Evolutionary conservation across 1,140 invertebrate genomes (phyloP).

Genomic region (Solen grandis): DNA sequence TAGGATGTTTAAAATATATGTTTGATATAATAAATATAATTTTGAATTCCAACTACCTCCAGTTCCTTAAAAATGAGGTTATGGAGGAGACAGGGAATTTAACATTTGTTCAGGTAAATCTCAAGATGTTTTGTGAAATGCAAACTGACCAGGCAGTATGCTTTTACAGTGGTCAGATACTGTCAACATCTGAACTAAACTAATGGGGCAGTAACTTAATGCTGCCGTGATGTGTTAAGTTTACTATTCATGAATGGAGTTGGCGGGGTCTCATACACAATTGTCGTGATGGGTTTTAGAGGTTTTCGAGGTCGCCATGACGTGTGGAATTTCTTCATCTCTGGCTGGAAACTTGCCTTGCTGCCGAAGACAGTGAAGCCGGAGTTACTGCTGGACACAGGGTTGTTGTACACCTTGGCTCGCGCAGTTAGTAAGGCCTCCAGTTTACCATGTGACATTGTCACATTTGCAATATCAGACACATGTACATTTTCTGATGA

Average conservation of each 20-base stretch:
- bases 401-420: conserved; percentile 12
- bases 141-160: too few species aligned
- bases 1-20: too few species aligned
- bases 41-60: too few species aligned
- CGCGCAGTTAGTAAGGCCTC: conserved; percentile 3
- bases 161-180: too few species aligned
- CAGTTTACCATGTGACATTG: conserved; percentile 15
- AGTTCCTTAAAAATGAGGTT: too few species aligned
- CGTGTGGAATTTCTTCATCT: conserved; percentile 45
- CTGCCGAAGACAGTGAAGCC: conserved; percentile 39
- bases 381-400: neutral
- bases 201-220: too few species aligned
- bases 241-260: conserved; percentile 43
- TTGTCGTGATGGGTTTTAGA: conserved; percentile 39
- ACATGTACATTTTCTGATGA: conserved; percentile 37
- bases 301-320: conserved; percentile 44
- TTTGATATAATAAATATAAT: too few species aligned
- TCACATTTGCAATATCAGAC: conserved; percentile 25
- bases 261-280: conserved; percentile 45
- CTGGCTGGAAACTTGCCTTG: conserved; percentile 20
- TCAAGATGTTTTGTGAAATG: too few species aligned
- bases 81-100: too few species aligned
- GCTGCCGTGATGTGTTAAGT: conserved; percentile 5
- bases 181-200: too few species aligned
- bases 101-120: too few species aligned